These are phyloP conservation scores for Orius laevigatus DNA, from an alignment of 1,140 invertebrate genomes.

Conservation along the genomic window DNA sequence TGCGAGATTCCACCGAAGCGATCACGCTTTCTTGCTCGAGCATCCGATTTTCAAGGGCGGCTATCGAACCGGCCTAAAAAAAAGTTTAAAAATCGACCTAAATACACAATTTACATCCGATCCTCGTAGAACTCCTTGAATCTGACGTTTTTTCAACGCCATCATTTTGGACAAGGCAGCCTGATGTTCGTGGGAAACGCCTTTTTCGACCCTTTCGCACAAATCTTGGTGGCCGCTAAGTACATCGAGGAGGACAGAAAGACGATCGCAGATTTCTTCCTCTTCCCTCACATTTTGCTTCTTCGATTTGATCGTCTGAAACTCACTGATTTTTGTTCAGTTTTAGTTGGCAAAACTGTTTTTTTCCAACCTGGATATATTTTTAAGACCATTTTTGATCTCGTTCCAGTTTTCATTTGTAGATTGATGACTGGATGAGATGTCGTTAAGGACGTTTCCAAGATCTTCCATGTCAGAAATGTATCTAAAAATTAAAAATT, in stretches of 20 bases:
- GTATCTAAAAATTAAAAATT: slow-evolving; percentile 25
- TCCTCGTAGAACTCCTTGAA: slow-evolving; percentile 47
- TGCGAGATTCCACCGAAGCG: slow-evolving; percentile 48
- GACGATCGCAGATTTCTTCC: slow-evolving; percentile 40
- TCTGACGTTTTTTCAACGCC: slow-evolving; percentile 47
- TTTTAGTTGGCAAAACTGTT: too few species aligned
- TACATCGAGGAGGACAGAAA: slow-evolving; percentile 44
- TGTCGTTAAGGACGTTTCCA: slow-evolving; percentile 27
- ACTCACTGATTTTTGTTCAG: too few species aligned
- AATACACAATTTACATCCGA: slow-evolving; percentile 31
- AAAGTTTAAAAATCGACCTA: slow-evolving; percentile 5
- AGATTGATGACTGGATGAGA: too few species aligned
- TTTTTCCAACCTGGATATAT: slow-evolving; percentile 35
- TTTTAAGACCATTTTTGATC: slow-evolving; percentile 42
- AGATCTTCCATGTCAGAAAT: slow-evolving; percentile 41
- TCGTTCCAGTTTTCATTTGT: slow-evolving; percentile 40
- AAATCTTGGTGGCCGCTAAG: slow-evolving; percentile 43
- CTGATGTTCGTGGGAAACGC: slow-evolving; percentile 50
- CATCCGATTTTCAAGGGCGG: slow-evolving; percentile 49
- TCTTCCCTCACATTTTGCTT: slow-evolving; percentile 37
- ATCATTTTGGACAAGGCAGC: slow-evolving; percentile 50
- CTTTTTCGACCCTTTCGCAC: slow-evolving; percentile 52
- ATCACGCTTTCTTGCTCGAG: slow-evolving; percentile 52
- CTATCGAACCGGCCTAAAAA: slow-evolving; percentile 43
- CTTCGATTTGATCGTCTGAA: slow-evolving; percentile 28